phyloP scores from a whole-genome alignment of 2,113 vertebrate species.

The Sylvia atricapilla region DNA sequence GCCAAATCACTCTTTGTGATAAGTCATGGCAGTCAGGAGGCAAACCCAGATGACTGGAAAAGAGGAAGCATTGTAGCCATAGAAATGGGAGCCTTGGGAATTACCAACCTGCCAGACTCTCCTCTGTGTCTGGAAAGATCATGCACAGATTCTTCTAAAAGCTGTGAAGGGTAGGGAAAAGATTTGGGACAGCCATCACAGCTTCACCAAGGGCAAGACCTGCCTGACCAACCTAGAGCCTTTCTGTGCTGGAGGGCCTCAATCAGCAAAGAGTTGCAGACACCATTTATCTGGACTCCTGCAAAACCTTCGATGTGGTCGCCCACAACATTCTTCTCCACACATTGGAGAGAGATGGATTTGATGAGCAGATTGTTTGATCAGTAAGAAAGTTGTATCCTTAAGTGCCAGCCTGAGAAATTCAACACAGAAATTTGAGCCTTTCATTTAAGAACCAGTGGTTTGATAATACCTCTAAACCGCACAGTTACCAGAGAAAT shows the following conservation, averaged over 20 bases:
- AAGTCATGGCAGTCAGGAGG: not conserved
- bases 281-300: rapidly evolving
- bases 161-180: not conserved
- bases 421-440: not conserved
- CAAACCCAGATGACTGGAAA: not conserved
- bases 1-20: not conserved
- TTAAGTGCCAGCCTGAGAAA: not conserved
- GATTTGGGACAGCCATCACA: rapidly evolving
- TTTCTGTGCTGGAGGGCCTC: not conserved
- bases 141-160: not conserved
- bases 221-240: rapidly evolving
- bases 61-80: not conserved
- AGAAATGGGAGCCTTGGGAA: not conserved
- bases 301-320: not conserved
- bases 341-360: not conserved
- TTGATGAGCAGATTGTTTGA: not conserved
- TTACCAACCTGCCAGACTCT: not conserved
- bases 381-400: not conserved
- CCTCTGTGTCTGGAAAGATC: not conserved
- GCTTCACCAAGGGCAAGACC: not conserved
- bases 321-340: not conserved
- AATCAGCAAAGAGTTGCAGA: too few relatives aligned
- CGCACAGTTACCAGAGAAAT: not conserved
- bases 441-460: not conserved
- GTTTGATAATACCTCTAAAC: not conserved